These are phyloP conservation scores for Trisateles emortualis DNA, from an alignment of 2,888 invertebrate species.

Conservation along the genomic window DNA sequence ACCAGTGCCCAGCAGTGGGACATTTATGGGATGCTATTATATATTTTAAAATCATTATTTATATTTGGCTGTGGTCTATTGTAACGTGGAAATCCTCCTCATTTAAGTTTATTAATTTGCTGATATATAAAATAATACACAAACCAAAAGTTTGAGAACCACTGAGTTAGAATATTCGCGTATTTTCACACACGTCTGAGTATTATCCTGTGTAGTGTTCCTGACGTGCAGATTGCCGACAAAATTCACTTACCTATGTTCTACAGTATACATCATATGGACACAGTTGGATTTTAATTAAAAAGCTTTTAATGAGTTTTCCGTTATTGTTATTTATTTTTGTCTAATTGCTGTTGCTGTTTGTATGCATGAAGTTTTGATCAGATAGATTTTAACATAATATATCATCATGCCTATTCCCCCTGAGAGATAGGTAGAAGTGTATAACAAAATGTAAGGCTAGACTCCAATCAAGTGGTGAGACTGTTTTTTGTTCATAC, in stretches of 20 bases:
- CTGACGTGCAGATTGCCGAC: slow-evolving; percentile 46
- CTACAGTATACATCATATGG: slow-evolving; percentile 25
- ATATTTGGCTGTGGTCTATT: too few relatives aligned
- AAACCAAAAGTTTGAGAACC: slow-evolving; percentile 1
- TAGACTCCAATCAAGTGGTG: too few relatives aligned
- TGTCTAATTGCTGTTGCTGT: background rate
- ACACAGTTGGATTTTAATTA: slow-evolving; percentile 33
- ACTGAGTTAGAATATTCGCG: slow-evolving; percentile 14
- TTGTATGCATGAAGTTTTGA: background rate
- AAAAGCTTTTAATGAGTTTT: slow-evolving; percentile 26
- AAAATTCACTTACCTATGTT: slow-evolving; percentile 52
- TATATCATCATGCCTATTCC: too few relatives aligned
- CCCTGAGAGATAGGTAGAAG: too few relatives aligned
- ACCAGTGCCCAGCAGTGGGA: too few relatives aligned
- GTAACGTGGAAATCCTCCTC: too few relatives aligned
- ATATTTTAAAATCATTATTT: too few relatives aligned
- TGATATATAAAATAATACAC: background rate
- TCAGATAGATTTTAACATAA: background rate
- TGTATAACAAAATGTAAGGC: too few relatives aligned
- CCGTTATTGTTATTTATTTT: slow-evolving; percentile 8
- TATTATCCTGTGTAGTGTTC: slow-evolving; percentile 44
- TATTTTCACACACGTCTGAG: slow-evolving; percentile 39
- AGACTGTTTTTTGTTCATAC: too few relatives aligned
- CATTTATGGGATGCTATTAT: too few relatives aligned
- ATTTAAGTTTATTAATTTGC: too few relatives aligned